Percentiles rank a stretch among this genome's conserved stretches.
These are phyloP conservation scores for Eidolon dupreanum DNA, from an alignment of 2,797 vertebrate species.

Conservation along the genomic window DNA sequence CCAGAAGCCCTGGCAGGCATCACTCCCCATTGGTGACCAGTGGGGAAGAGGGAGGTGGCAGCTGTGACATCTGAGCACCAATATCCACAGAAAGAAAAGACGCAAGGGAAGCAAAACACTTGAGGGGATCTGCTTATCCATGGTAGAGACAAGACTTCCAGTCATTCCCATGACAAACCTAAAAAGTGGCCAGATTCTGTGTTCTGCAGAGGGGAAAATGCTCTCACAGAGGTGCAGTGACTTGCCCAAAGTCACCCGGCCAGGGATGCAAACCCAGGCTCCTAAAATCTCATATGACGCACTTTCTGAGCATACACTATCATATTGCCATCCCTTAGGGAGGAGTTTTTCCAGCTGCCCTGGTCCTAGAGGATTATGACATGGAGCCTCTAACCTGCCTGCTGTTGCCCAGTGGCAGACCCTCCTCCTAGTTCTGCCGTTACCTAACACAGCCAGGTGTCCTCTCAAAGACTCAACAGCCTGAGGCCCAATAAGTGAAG, in stretches of 20 bases:
- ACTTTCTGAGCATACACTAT: background rate
- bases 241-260: background rate
- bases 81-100: background rate
- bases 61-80: background rate
- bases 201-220: background rate
- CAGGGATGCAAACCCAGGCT: background rate
- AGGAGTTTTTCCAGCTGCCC: background rate
- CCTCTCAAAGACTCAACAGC: background rate
- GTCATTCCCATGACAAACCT: background rate
- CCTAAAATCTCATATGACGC: background rate
- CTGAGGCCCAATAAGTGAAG: background rate
- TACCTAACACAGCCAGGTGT: background rate
- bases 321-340: background rate
- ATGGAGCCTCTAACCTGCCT: background rate
- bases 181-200: background rate
- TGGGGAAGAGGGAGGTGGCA: background rate
- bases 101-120: background rate
- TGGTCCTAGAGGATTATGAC: background rate
- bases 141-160: background rate
- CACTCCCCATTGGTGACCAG: background rate
- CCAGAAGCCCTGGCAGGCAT: background rate
- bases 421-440: background rate
- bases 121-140: background rate
- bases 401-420: fast-evolving
- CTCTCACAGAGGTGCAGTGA: background rate